Evolutionary conservation across 2,113 vertebrate species (phyloP), one percentile per base, ranked within the genome.

Genomic region (Cochlearius cochlearius): DNA sequence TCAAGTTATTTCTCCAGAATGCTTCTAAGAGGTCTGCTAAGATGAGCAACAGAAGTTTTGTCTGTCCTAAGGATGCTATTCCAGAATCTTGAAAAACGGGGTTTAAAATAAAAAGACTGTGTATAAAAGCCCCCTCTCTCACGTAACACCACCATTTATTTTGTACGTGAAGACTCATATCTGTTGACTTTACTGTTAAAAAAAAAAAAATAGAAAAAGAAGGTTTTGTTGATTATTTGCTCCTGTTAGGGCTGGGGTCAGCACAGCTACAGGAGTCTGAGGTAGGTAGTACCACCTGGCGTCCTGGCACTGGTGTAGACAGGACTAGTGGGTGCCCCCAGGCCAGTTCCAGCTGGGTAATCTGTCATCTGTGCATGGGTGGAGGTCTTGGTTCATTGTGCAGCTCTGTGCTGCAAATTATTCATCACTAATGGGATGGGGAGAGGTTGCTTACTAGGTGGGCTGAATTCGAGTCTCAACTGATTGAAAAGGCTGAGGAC

Each of bases 141-240:
- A 25, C 0, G 0, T 52, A 71, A 12, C 4, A 47, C 29, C 7
- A 14, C n/a, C 2, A 18, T 36, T 60, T 58, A 6, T 50, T 75
- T 90, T 75, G 7, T 16, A 52, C 1, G 5, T 25, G 15, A 45
- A 75, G 22, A 23, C 13, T 67, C 26, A 4, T 16, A 45, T 15
- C 22, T 80, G 15, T 64, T 32, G 36, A 43, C 8, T 82, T 67
- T 15, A 49, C 38, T n/a, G 25, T 19, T 53, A 4, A 18, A 49
- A 10, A 41, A 63, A 47, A 74, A 7, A 26, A 39, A 15, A 15
- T 30, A 21, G 12, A 32, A 34, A 8, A 23, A 55, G 17, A 23
- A 25, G 5, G 4, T 14, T 29, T 52, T 69, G 20, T 34, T 74
- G 11, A 32, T 77, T 62, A 13, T 75, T 82, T 85, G 11, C 12